Conservation (phyloP, 2,888 invertebrate species). For the Agelastica alni region DNA sequence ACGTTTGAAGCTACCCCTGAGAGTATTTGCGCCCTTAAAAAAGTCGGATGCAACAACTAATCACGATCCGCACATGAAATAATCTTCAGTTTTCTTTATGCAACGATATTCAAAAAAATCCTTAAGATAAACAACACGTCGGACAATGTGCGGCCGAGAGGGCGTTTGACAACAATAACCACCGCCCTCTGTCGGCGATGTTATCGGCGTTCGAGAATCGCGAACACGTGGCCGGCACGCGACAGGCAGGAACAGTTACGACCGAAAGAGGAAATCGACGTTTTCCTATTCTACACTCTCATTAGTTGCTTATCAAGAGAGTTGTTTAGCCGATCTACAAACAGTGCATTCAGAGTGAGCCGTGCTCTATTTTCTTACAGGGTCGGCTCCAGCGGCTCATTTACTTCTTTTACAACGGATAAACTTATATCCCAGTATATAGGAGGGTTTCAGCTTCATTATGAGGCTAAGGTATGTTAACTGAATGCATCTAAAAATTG, state of each 20-base stretch:
- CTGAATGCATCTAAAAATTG: too few relatives aligned
- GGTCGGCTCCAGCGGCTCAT: too few relatives aligned
- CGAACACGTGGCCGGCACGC: constrained; percentile 43
- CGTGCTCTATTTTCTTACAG: constrained; percentile 2
- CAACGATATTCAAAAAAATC: not conserved
- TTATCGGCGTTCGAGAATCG: constrained; percentile 44
- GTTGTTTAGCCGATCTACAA: constrained; percentile 55
- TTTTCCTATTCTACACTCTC: constrained; percentile 42
- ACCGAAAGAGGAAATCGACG: constrained; percentile 46
- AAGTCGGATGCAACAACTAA: too few relatives aligned
- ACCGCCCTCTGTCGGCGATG: constrained; percentile 38
- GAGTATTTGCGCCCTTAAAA: too few relatives aligned
- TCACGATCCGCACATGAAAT: too few relatives aligned
- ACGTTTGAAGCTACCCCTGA: too few relatives aligned
- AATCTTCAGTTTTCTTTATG: not conserved
- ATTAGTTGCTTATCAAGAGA: constrained; percentile 53
- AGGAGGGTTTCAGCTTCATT: too few relatives aligned
- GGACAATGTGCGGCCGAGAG: constrained; percentile 27
- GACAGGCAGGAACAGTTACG: constrained; percentile 38
- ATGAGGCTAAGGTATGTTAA: too few relatives aligned
- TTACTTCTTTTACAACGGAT: too few relatives aligned
- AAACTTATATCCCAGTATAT: too few relatives aligned
- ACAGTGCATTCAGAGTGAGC: constrained; percentile 41
- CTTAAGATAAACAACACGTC: constrained; percentile 32
- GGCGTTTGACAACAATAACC: constrained; percentile 30